Evolutionary conservation across 2,888 invertebrate species (phyloP).

Genomic region (Homarus gammarus): DNA sequence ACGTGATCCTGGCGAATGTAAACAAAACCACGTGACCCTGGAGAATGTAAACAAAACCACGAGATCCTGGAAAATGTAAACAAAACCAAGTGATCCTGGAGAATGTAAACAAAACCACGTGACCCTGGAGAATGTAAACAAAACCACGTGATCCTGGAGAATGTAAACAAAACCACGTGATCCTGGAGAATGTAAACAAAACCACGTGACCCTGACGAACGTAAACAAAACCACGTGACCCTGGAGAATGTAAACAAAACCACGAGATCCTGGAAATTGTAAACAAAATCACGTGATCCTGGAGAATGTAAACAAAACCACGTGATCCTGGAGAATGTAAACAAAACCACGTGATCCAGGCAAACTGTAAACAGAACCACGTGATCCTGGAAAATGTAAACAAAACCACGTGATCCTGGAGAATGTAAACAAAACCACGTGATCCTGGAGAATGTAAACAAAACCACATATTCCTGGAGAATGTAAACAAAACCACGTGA

Average conservation of each 20-base stretch:
- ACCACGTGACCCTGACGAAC: slow-evolving; percentile 8
- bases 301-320: slow-evolving; percentile 7
- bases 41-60: not conserved
- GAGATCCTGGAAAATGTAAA: too few relatives aligned
- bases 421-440: too few relatives aligned
- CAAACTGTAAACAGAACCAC: too few relatives aligned
- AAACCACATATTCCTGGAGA: slow-evolving; percentile 8
- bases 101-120: too few relatives aligned
- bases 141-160: slow-evolving; percentile 8
- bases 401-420: too few relatives aligned
- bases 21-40: not conserved
- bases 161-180: slow-evolving; percentile 43
- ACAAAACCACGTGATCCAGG: not conserved
- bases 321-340: not conserved
- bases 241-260: too few relatives aligned
- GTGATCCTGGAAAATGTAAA: too few relatives aligned
- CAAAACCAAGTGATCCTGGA: too few relatives aligned
- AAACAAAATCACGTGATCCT: slow-evolving; percentile 18
- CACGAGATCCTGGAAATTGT: slow-evolving; percentile 12
- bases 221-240: too few relatives aligned
- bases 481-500: slow-evolving; percentile 43
- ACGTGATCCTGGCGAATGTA: not conserved
- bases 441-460: not conserved
- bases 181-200: slow-evolving; percentile 12
- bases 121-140: not conserved